Evolutionary conservation across 2,113 vertebrate genomes (phyloP).

Genomic region (Meriones unguiculatus): DNA sequence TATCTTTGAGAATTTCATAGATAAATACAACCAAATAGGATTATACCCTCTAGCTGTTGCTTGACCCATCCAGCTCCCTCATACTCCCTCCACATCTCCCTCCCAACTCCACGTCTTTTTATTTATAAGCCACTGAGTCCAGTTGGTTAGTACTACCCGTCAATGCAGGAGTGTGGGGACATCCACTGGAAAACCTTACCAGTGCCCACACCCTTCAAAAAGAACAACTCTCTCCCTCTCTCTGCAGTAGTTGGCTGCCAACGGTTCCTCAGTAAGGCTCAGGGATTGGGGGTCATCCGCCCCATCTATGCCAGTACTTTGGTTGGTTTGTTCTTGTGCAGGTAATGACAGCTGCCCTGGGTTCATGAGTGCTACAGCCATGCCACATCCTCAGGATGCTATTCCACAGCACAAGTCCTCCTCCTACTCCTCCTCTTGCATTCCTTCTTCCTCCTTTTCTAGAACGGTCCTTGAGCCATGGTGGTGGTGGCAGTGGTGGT

Average conservation of each 20-base stretch:
- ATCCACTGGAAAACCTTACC: not conserved
- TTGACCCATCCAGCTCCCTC: not conserved
- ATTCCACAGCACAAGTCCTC: not conserved
- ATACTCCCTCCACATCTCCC: not conserved
- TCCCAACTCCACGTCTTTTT: not conserved
- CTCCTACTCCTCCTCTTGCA: not conserved
- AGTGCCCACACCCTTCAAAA: not conserved
- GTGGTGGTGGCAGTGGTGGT: not conserved
- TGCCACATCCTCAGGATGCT: not conserved
- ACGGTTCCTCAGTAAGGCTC: not conserved
- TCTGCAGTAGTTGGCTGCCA: not conserved
- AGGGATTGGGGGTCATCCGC: not conserved
- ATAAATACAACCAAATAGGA: not conserved
- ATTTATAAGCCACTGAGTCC: not conserved
- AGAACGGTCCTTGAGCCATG: no score
- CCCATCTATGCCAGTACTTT: not conserved
- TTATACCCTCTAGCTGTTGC: not conserved
- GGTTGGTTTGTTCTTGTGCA: not conserved
- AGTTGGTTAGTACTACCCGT: not conserved
- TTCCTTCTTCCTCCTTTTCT: not conserved
- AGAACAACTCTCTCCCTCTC: not conserved
- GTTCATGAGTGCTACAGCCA: not conserved
- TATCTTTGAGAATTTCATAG: not conserved
- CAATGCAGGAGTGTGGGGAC: not conserved
- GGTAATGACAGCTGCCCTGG: not conserved